A percentile compares a stretch with the other conserved stretches of the same genome.
phyloP scores from a whole-genome alignment of 2,797 vertebrate genomes.

The Pseudomugil gertrudae region DNA sequence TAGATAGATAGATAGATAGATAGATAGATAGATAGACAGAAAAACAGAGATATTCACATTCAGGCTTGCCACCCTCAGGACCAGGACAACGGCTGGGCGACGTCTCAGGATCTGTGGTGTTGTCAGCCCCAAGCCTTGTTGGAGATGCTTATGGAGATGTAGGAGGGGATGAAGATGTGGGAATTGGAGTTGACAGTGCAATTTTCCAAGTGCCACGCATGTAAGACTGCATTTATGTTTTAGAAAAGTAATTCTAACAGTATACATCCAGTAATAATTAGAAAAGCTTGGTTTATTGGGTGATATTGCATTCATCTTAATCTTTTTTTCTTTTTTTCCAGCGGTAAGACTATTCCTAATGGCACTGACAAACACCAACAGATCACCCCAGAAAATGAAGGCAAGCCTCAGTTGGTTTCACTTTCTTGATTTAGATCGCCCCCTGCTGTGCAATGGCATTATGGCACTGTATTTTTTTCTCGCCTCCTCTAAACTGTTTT shows the following conservation, averaged over 20 bases:
- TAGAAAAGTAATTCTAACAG: no score
- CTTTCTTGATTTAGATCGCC: slow-evolving; percentile 36
- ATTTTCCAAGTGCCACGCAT: slow-evolving; percentile 94
- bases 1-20: no score
- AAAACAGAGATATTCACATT: neutral
- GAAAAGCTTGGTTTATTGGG: neutral
- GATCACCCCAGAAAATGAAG: slow-evolving; percentile 88
- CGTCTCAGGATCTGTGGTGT: slow-evolving; percentile 88
- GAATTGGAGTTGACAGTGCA: slow-evolving; percentile 89
- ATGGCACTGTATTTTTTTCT: slow-evolving; percentile 8
- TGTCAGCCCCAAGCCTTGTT: slow-evolving; percentile 88
- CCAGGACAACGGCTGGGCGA: slow-evolving; percentile 88
- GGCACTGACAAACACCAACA: slow-evolving; percentile 84
- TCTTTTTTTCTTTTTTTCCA: slow-evolving; percentile 42
- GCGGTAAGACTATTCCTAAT: slow-evolving; percentile 91
- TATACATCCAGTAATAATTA: neutral
- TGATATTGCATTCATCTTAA: neutral
- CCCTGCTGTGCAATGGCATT: slow-evolving; percentile 56
- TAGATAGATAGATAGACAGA: neutral
- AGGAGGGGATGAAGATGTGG: slow-evolving; percentile 89
- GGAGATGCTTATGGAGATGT: slow-evolving; percentile 88
- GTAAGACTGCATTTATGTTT: slow-evolving; percentile 79
- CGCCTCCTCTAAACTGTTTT: no score
- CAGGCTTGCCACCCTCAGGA: slow-evolving; percentile 77
- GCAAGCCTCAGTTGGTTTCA: slow-evolving; percentile 70